Conservation (phyloP, 2,113 vertebrate species). For the Cathartes aura region DNA sequence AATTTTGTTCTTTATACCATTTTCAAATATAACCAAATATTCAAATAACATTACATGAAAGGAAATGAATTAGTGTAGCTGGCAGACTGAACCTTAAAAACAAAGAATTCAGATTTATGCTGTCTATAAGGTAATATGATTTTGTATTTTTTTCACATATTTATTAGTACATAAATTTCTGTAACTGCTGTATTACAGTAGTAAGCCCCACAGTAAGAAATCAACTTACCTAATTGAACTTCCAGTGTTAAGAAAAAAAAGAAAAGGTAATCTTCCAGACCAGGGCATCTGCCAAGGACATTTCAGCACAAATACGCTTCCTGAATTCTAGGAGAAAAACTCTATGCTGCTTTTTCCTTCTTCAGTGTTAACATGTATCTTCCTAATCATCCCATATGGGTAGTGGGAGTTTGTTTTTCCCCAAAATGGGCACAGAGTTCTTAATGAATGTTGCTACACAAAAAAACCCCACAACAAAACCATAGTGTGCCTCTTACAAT, state of each 20-base stretch:
- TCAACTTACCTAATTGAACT: background rate
- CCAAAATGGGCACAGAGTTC: background rate
- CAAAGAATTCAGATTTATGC: background rate
- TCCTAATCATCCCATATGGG: background rate
- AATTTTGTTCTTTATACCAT: background rate
- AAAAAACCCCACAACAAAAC: background rate
- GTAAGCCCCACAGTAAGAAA: background rate
- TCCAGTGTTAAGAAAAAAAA: background rate
- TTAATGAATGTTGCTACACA: background rate
- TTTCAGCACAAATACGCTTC: background rate
- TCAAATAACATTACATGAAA: background rate
- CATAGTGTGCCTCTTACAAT: background rate
- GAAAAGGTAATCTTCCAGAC: background rate
- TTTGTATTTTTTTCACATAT: background rate
- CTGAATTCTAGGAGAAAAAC: background rate
- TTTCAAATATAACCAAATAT: background rate
- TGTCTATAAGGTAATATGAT: background rate
- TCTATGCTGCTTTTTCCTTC: background rate
- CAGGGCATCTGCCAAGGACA: background rate
- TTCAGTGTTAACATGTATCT: background rate
- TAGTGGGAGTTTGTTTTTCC: slow-evolving; percentile 10
- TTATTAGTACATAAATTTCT: background rate
- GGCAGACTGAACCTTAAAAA: background rate
- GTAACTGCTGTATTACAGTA: background rate
- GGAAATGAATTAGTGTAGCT: background rate